phyloP scores from a whole-genome alignment of 2,888 invertebrate genomes.

The Drosophila mayaguana region DNA sequence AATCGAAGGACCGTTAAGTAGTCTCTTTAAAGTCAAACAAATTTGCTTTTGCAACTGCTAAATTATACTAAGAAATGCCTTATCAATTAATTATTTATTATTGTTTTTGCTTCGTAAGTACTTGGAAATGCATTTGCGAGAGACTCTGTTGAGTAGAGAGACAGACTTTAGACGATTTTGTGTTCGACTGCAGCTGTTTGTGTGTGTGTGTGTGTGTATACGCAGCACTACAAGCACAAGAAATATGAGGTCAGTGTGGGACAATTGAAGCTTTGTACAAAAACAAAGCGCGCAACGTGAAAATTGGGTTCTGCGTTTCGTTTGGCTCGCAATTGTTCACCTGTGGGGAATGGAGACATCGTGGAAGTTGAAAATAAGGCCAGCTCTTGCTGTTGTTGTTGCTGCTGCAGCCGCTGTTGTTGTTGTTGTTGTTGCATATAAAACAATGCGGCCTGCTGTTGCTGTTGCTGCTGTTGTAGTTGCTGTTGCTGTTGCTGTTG shows the following conservation, averaged over 20 bases:
- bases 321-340: conserved; percentile 51
- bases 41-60: too few species aligned
- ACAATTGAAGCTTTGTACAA: conserved; percentile 67
- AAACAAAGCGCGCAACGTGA: conserved; percentile 64
- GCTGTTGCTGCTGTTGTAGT: conserved; percentile 46
- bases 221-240: conserved; percentile 63
- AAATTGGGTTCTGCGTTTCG: conserved; percentile 33
- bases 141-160: conserved; percentile 7
- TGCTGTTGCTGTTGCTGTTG: conserved; percentile 34
- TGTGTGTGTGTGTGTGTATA: conserved; percentile 22
- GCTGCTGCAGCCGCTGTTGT: conserved; percentile 48
- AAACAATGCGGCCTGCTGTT: conserved; percentile 43
- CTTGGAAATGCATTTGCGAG: conserved; percentile 12
- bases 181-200: too few species aligned
- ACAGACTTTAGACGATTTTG: conserved; percentile 10
- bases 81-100: background rate
- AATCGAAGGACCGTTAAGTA: background rate
- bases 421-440: conserved; percentile 60
- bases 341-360: conserved; percentile 55
- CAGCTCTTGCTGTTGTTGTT: conserved; percentile 43
- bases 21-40: background rate
- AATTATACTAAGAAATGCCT: background rate
- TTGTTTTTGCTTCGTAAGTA: background rate
- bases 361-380: conserved; percentile 40
- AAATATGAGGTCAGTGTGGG: conserved; percentile 43